Percentiles rank a stretch among this genome's conserved stretches.
Conservation (phyloP, 2,888 invertebrate species). For the Hirtodrosophila histrioides region DNA sequence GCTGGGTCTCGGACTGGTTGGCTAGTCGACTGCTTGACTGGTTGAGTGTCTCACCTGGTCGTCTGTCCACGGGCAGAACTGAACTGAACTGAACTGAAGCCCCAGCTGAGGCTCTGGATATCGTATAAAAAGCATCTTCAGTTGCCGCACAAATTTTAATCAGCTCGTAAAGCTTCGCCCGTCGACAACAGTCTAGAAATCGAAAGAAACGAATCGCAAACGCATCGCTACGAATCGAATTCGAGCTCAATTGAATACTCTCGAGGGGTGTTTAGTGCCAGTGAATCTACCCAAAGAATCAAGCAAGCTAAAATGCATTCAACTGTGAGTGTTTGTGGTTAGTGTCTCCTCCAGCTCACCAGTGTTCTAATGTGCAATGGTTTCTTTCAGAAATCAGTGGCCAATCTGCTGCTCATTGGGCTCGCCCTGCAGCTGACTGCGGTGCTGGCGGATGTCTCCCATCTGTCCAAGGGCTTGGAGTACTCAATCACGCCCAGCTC, state of each 20-base stretch:
- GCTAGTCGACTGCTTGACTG: slow-evolving; percentile 33
- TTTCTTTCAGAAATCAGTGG: slow-evolving; percentile 43
- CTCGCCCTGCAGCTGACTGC: slow-evolving; percentile 35
- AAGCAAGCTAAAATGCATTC: slow-evolving; percentile 40
- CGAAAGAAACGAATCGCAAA: slow-evolving; percentile 4
- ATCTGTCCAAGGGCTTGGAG: slow-evolving; percentile 44
- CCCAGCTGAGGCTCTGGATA: slow-evolving; percentile 33
- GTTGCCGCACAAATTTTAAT: slow-evolving; percentile 81
- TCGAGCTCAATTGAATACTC: slow-evolving; percentile 7
- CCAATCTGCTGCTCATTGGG: slow-evolving; percentile 11
- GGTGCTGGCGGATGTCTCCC: slow-evolving; percentile 57
- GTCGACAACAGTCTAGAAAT: slow-evolving; percentile 56
- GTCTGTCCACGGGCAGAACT: slow-evolving; percentile 49
- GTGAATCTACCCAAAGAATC: slow-evolving; percentile 19
- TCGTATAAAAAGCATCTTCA: slow-evolving; percentile 83
- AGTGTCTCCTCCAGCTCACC: slow-evolving; percentile 3
- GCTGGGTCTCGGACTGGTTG: slow-evolving; percentile 40
- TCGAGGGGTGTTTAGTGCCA: slow-evolving; percentile 25
- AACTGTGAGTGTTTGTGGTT: slow-evolving; percentile 60
- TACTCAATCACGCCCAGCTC: slow-evolving; percentile 56
- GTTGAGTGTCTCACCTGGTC: slow-evolving; percentile 27
- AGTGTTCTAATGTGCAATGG: slow-evolving; percentile 31
- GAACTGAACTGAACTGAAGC: slow-evolving; percentile 46
- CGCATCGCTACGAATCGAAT: slow-evolving; percentile 5
- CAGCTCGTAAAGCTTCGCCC: slow-evolving; percentile 79